Base-by-base conservation (phyloP, 2,888 invertebrate genomes). In the Panopea generosa region DNA sequence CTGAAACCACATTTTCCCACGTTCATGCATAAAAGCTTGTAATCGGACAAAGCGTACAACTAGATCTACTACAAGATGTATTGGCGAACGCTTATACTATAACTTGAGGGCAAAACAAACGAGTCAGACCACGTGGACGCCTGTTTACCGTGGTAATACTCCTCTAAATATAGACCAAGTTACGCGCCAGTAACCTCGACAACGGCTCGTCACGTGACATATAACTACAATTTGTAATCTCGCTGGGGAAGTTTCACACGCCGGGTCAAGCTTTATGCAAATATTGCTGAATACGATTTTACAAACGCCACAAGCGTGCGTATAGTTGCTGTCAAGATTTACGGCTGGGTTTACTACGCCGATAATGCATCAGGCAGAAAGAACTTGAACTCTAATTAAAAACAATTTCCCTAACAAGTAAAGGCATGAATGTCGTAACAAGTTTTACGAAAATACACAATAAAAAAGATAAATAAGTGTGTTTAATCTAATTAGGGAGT, bases 221-320 rank as follows among this genome's bases (percentile, higher is more conserved):
- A n/a, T 26, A 57, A 24, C 24, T 22, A 50, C 38, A 38, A 18
- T 16, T 7, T 22, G 50, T 52, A 33, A 55, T 56, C 56, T 62
- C 55, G 55, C 62, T 56, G 69, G 60, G 29, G 43, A 73, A 50
- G 50, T 47, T 80, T 76, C 76, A 73, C 80, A 73, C 76, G 80
- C 57, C 67, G 59, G 80, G 80, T 76, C 76, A 55, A 72, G 75
- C 79, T 79, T 65, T 72, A 79, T 79, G 79, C 79, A 79, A 79
- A 79, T 75, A 40, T 2, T 38, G 29, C 60, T 47, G 47, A 18
- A 22, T 47, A 47, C 47, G 60, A 33, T 33, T 33, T 33, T 33
- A 33, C 33, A 33, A 33, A 47, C 49, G 47, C 29, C 24, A 47
- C 29, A 47, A 60, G 49, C 60, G 60, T 60, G 60, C 49, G 60